Evolutionary conservation across 2,797 vertebrate species (phyloP).

Genomic region (Oryzias dopingdopingensis): DNA sequence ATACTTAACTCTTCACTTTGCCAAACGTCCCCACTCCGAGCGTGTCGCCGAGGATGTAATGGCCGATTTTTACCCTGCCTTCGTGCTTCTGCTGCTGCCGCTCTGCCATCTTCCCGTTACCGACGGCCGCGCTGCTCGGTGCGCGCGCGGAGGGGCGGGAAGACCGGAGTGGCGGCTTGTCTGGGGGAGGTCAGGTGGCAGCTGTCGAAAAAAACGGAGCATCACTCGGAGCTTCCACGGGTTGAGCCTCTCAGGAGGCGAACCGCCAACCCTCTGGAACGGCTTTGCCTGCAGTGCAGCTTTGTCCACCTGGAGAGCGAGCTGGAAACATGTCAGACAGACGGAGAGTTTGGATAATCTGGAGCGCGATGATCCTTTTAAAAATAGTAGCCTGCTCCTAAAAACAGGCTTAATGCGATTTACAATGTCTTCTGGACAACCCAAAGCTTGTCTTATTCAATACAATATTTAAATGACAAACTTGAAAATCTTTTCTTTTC

Average conservation of each 20-base stretch:
- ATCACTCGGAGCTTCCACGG: neutral
- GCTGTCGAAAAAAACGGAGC: neutral
- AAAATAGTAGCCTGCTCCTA: no score
- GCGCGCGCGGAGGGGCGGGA: constrained; percentile 59
- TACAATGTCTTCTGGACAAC: no score
- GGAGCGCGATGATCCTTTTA: no score
- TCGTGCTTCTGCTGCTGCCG: constrained; percentile 88
- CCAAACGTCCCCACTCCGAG: constrained; percentile 98
- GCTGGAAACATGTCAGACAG: no score
- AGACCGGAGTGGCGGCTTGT: neutral
- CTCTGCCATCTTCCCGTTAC: constrained; percentile 89
- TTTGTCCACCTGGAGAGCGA: no score
- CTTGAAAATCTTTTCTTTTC: no score
- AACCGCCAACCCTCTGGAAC: neutral
- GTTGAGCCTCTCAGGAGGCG: neutral
- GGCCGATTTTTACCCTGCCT: constrained; percentile 95
- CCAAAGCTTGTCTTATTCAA: no score
- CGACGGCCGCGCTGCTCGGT: constrained; percentile 35
- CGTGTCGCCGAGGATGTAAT: constrained; percentile 95
- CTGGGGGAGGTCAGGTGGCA: neutral
- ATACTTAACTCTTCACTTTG: constrained; percentile 98
- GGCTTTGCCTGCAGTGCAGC: neutral
- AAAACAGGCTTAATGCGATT: no score
- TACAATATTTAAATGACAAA: no score
- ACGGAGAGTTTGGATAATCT: no score